phyloP scores from a whole-genome alignment of 2,888 invertebrate genomes.

The Brachylomia viminalis region DNA sequence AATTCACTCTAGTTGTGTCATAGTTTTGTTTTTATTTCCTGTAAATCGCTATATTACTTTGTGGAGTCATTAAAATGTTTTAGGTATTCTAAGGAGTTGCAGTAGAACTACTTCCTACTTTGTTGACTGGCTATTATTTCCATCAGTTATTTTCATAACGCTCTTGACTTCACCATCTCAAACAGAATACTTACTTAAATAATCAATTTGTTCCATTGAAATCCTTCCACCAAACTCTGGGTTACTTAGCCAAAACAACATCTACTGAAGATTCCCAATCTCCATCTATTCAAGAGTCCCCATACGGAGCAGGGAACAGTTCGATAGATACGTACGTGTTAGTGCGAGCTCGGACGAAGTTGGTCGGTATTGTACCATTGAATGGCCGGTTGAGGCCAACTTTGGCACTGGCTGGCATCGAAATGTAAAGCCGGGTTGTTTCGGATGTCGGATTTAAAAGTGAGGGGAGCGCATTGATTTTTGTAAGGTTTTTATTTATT shows the following conservation, averaged over 20 bases:
- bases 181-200: background rate
- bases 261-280: constrained; percentile 36
- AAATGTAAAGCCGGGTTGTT: constrained; percentile 28
- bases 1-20: background rate
- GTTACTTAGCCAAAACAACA: constrained; percentile 48
- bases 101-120: background rate
- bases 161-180: background rate
- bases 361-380: constrained; percentile 60
- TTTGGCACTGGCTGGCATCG: constrained; percentile 43
- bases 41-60: background rate
- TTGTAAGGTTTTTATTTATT: background rate
- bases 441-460: constrained; percentile 33
- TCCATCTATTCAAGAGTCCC: constrained; percentile 42
- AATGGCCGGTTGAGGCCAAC: constrained; percentile 56
- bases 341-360: constrained; percentile 59
- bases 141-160: background rate
- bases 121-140: background rate
- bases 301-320: constrained; percentile 51
- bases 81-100: background rate
- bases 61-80: background rate
- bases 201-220: constrained; percentile 9
- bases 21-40: background rate
- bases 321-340: constrained; percentile 56
- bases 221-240: background rate
- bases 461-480: constrained; percentile 1